Conservation (phyloP, 2,797 vertebrate species). For the Argyrosomus regius region DNA sequence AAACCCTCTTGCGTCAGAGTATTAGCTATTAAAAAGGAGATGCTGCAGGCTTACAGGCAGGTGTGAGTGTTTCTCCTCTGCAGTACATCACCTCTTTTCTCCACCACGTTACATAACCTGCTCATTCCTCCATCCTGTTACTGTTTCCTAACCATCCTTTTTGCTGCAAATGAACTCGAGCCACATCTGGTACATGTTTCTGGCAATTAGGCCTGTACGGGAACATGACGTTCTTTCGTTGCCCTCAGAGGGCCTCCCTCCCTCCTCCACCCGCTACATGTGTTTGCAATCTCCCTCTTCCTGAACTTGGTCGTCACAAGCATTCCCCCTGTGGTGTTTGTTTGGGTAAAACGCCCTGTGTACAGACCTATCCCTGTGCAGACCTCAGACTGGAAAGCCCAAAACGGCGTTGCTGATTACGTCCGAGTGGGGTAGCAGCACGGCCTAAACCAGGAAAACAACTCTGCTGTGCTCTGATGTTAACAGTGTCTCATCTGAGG, state of each 20-base stretch:
- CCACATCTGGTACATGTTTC: conserved; percentile 66
- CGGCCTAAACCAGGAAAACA: conserved; percentile 37
- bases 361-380: conserved; percentile 23
- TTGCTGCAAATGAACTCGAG: conserved; percentile 20
- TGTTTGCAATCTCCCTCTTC: conserved; percentile 67
- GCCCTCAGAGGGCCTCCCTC: not conserved
- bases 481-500: conserved; percentile 12
- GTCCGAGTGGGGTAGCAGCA: conserved; percentile 17
- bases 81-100: conserved; percentile 17
- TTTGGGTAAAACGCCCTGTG: conserved; percentile 60
- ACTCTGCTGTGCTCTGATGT: not conserved
- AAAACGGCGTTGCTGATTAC: conserved; percentile 46
- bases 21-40: conserved; percentile 23
- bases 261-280: conserved; percentile 28
- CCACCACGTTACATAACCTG: conserved; percentile 52
- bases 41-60: conserved; percentile 23
- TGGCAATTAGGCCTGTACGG: conserved; percentile 49
- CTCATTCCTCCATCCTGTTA: conserved; percentile 53
- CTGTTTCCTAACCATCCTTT: conserved; percentile 48
- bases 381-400: conserved; percentile 32
- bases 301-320: conserved; percentile 28
- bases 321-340: conserved; percentile 57
- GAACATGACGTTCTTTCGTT: conserved; percentile 39
- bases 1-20: not conserved
- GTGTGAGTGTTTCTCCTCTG: conserved; percentile 18